These are phyloP conservation scores for Macrobrachium rosenbergii DNA, from an alignment of 1,140 invertebrate species.

Conservation along the genomic window DNA sequence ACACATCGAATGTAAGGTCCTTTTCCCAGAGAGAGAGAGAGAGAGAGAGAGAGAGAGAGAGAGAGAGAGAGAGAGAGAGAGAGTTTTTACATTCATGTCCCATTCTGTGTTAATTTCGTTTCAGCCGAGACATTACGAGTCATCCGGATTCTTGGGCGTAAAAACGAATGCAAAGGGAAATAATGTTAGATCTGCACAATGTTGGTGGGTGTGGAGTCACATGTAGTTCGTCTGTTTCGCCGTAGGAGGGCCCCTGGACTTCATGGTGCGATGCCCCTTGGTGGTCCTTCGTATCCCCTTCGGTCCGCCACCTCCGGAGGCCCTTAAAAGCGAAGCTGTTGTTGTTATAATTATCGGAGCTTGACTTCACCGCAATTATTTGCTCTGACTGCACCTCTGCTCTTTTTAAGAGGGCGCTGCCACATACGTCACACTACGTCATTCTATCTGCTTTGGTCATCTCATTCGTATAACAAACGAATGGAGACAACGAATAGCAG, in stretches of 20 bases:
- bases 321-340: background rate
- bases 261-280: conserved; percentile 29
- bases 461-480: no score
- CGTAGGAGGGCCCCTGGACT: conserved; percentile 21
- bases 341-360: no score
- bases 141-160: conserved; percentile 43
- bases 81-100: conserved; percentile 34
- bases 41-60: no score
- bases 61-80: background rate
- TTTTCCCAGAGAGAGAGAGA: background rate
- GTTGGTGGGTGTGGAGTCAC: conserved; percentile 47
- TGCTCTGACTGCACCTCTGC: no score
- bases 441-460: no score
- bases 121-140: conserved; percentile 34
- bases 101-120: conserved; percentile 38
- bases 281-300: conserved; percentile 14
- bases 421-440: no score
- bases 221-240: conserved; percentile 60
- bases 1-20: conserved; percentile 11
- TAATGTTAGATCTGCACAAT: conserved; percentile 22
- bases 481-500: no score
- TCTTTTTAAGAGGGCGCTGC: no score
- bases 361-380: no score
- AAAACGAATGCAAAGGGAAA: conserved; percentile 42
- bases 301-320: background rate